Conservation (phyloP, 2,888 invertebrate genomes). For the Ormyrus thymus region DNA sequence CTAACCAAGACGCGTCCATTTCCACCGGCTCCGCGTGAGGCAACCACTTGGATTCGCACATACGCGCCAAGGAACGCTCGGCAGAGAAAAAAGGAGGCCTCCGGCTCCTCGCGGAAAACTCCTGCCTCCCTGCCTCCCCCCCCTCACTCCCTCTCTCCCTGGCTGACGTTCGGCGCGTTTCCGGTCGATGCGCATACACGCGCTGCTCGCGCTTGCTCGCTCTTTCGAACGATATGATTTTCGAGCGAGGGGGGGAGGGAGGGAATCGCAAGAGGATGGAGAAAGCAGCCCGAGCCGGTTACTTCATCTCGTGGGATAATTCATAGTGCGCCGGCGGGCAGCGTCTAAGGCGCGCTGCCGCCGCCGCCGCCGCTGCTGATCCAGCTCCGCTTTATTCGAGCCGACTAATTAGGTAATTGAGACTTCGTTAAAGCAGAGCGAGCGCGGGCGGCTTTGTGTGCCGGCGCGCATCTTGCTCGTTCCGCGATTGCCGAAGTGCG, state of each 20-base stretch:
- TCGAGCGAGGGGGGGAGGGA: background rate
- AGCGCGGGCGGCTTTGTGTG: conserved; percentile 13
- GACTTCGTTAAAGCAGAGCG: conserved; percentile 49
- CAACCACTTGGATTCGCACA: background rate
- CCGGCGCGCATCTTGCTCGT: no score
- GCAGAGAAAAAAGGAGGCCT: background rate
- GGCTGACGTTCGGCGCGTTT: background rate
- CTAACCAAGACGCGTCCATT: conserved; percentile 21
- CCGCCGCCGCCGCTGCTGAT: no score
- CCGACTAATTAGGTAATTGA: conserved; percentile 69
- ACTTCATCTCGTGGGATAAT: conserved; percentile 72
- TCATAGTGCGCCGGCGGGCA: conserved; percentile 21
- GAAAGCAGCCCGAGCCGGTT: conserved; percentile 61
- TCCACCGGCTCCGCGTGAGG: conserved; percentile 9
- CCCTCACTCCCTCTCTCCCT: background rate
- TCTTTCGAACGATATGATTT: background rate
- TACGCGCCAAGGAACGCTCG: background rate
- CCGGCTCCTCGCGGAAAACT: background rate
- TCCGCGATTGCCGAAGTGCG: no score
- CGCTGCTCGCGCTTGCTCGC: background rate
- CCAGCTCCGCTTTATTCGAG: conserved; percentile 57
- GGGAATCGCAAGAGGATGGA: conserved; percentile 11
- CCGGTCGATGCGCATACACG: background rate
- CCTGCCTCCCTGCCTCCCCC: background rate
- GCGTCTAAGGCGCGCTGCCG: background rate